Evolutionary conservation across 2,888 invertebrate species (phyloP).

Genomic region (Ophraella communa): DNA sequence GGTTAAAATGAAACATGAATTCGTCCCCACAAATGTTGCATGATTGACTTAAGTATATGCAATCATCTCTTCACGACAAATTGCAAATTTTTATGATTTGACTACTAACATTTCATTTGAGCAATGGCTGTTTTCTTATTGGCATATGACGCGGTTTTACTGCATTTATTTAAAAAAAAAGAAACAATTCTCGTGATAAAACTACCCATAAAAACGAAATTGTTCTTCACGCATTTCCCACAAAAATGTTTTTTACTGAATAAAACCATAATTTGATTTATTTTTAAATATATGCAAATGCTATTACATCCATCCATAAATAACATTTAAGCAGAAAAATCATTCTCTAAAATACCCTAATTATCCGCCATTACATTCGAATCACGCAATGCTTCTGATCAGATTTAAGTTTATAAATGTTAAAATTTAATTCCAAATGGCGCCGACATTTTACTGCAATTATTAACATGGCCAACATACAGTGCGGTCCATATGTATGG

Average conservation of each 20-base stretch:
- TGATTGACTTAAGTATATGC: too few species aligned
- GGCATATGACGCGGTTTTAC: neutral
- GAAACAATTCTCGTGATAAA: neutral
- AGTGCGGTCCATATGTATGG: too few species aligned
- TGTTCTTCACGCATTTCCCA: constrained; percentile 3
- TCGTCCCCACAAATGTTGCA: too few species aligned
- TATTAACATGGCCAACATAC: constrained; percentile 29
- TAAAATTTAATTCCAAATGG: constrained; percentile 40
- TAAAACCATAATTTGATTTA: constrained; percentile 30
- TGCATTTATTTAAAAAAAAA: neutral
- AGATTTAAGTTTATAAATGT: constrained; percentile 41
- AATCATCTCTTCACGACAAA: too few species aligned
- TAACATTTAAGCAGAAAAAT: constrained; percentile 32
- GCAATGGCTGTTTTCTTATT: too few species aligned
- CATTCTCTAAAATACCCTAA: constrained; percentile 39
- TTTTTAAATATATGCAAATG: constrained; percentile 33
- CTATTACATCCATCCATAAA: constrained; percentile 29
- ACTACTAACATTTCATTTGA: neutral
- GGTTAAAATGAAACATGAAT: too few species aligned
- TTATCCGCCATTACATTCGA: constrained; percentile 43
- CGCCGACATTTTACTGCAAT: constrained; percentile 33
- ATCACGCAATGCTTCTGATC: constrained; percentile 46
- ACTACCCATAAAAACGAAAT: neutral
- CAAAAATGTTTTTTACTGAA: constrained; percentile 8
- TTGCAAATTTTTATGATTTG: too few species aligned